A percentile compares a stretch with the other conserved stretches of the same genome.
Conservation (phyloP, 2,113 vertebrate species). For the Calonectris borealis region DNA sequence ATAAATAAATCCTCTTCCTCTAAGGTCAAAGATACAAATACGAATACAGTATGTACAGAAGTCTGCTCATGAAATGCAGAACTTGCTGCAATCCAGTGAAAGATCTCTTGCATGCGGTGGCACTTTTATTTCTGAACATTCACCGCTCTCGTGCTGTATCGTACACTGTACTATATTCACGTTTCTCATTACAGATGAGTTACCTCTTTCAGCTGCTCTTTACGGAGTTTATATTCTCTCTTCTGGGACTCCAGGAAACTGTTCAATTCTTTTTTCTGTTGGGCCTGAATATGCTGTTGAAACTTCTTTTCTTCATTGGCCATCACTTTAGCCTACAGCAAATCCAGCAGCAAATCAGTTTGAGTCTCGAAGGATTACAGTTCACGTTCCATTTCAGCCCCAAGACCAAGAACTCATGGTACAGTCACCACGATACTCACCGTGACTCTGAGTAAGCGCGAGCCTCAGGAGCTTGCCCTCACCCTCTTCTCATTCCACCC, state of each 20-base stretch:
- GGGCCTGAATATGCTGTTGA: conserved; percentile 95
- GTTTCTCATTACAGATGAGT: background rate
- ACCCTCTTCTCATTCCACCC: background rate
- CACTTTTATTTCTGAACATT: background rate
- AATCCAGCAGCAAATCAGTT: background rate
- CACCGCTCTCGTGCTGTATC: rapidly evolving
- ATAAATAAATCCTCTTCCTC: background rate
- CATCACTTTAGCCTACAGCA: conserved; percentile 90
- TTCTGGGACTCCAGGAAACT: conserved; percentile 97
- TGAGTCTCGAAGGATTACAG: background rate
- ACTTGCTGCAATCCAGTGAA: background rate
- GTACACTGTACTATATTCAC: background rate
- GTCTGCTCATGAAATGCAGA: background rate
- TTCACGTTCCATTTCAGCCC: background rate
- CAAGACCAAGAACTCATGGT: background rate
- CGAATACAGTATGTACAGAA: background rate
- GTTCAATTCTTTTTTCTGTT: conserved; percentile 97
- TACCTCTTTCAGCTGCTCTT: conserved; percentile 98
- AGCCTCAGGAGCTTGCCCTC: background rate
- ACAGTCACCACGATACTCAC: background rate
- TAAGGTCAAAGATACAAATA: background rate
- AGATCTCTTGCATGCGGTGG: background rate
- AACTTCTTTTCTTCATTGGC: conserved; percentile 98
- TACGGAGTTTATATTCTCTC: conserved; percentile 96
- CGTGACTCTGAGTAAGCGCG: rapidly evolving